Base-by-base conservation (phyloP, 2,888 invertebrate species). In the Notocelia uddmanniana region DNA sequence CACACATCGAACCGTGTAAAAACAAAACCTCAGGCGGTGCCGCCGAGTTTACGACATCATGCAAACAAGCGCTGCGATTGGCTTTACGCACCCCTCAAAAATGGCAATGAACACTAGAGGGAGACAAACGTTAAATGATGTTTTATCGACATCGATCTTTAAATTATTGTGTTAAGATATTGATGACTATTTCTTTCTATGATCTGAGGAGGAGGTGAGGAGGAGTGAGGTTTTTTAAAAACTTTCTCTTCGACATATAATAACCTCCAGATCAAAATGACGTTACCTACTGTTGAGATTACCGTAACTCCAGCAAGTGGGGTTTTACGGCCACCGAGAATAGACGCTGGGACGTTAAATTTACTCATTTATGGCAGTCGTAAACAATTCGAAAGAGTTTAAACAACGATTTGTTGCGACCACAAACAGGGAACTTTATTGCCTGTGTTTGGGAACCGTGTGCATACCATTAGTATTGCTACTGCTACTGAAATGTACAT, bases 371-470 rank as follows among this genome's bases (percentile, higher is more conserved):
- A 90, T 83, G 84, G 81, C 77, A 60, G 79, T 78, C 82, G 84
- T 91, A 87, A 90, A 91, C 83, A 79, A 83, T 81, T 83, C 79
- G 83, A 87, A 90, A 86, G 89, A 89, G 88, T 88, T 75, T 89
- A 85, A 89, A 89, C 83, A 83, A 78, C 85, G 83, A 87, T 90
- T 89, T 83, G 85, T 81, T 81, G 78, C 77, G 74, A 87, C 91
- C 91, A 82, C 91, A 85, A 90, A 89, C 86, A 86, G 85, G 76
- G 75, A 71, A 79, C 76, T 85, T 86, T 85, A 85, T 81, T 76
- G 79, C 80, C 66, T 66, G 60, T 76, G 75, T 60, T 79, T 69
- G 48, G 37, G 50, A 72, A 64, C 71, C 67, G 45, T 60, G 59
- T 72, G 60, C 60, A 37, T 19, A 31, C 31, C 26, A 55, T 45